Evolutionary conservation across 2,888 invertebrate species (phyloP).

Genomic region (Hirtodrosophila cameraria): DNA sequence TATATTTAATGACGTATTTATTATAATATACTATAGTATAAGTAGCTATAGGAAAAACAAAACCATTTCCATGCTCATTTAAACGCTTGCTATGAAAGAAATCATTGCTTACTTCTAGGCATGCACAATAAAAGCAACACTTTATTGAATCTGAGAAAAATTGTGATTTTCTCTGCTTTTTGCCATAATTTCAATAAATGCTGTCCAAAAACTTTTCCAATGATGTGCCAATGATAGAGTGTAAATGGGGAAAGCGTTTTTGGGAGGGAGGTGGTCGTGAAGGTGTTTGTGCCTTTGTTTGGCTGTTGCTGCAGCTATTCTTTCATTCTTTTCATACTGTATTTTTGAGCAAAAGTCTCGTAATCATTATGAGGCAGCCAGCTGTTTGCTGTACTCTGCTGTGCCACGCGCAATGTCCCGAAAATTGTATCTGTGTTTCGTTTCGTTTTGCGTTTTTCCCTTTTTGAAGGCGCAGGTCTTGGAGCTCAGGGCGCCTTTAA

Average conservation of each 20-base stretch:
- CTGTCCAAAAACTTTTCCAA: conserved; percentile 65
- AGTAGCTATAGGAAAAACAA: conserved; percentile 3
- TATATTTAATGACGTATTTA: conserved; percentile 64
- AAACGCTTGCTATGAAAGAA: conserved; percentile 7
- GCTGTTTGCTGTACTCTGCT: conserved; percentile 66
- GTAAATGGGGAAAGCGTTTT: conserved; percentile 41
- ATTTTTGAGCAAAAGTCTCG: conserved; percentile 57
- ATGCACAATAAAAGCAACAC: conserved; percentile 44
- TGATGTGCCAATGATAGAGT: conserved; percentile 78
- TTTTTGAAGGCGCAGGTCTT: conserved; percentile 28
- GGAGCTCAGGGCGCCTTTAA: conserved; percentile 27
- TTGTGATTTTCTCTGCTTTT: conserved; percentile 7
- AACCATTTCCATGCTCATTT: conserved; percentile 19
- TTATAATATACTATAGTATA: conserved; percentile 42
- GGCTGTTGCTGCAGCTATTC: conserved; percentile 35
- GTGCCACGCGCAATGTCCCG: conserved; percentile 38
- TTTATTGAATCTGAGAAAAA: conserved; percentile 36
- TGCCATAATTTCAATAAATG: conserved; percentile 64
- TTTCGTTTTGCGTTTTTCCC: conserved; percentile 24
- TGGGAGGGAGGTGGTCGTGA: conserved; percentile 11
- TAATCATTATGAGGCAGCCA: conserved; percentile 75
- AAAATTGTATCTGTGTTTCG: conserved; percentile 46
- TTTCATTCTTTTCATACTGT: conserved; percentile 15
- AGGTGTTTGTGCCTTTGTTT: conserved; percentile 38
- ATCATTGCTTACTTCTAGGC: conserved; percentile 64